Percentiles rank a stretch among this genome's conserved stretches.
These are phyloP conservation scores for Grammomys dolichurus DNA, from an alignment of 2,113 vertebrate species.

Conservation along the genomic window DNA sequence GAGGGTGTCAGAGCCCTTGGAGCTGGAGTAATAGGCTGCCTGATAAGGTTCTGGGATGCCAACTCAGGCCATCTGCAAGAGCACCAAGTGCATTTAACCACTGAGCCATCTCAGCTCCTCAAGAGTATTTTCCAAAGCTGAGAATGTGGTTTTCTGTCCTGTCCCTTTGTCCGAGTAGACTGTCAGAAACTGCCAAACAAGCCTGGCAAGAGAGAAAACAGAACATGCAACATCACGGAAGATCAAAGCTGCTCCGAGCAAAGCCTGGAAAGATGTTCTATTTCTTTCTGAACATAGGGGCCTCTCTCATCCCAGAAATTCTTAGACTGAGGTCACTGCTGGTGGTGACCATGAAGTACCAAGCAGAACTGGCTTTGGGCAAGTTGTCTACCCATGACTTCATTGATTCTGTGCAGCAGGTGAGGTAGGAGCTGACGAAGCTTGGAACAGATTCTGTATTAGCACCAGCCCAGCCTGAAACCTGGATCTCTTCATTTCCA, in stretches of 20 bases:
- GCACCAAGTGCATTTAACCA: too few species aligned
- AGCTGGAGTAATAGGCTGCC: background rate
- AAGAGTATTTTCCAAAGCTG: background rate
- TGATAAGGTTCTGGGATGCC: background rate
- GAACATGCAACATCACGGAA: background rate
- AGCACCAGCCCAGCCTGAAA: background rate
- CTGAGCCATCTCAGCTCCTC: background rate
- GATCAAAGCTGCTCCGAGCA: background rate
- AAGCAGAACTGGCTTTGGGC: rapidly evolving
- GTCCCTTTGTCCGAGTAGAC: background rate
- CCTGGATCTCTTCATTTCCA: background rate
- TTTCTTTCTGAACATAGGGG: background rate
- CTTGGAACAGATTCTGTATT: background rate
- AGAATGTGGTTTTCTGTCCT: background rate
- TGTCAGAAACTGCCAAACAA: background rate
- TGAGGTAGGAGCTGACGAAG: background rate
- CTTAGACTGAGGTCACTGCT: background rate
- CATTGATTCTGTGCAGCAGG: background rate
- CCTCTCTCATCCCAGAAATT: background rate
- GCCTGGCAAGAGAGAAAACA: background rate
- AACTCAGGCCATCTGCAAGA: background rate
- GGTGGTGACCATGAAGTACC: background rate
- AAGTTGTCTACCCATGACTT: background rate
- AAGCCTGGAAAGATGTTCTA: background rate
- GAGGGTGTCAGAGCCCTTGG: background rate